Conservation (phyloP, 2,113 vertebrate genomes). For the Ancistrus triradiatus region DNA sequence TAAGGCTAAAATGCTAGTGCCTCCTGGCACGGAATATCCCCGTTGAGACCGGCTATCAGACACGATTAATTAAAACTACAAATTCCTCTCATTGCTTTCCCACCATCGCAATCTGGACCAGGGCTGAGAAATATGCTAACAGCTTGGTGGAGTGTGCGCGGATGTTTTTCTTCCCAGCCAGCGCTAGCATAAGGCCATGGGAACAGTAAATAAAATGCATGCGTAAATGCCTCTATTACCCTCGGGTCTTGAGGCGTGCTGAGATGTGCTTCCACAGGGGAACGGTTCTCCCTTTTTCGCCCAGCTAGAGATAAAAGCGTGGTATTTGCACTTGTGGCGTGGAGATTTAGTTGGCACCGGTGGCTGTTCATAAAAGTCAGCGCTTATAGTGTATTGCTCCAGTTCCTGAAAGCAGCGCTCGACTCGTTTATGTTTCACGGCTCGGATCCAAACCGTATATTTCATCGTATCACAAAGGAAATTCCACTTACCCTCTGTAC, state of each 20-base stretch:
- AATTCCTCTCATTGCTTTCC: conserved; percentile 50
- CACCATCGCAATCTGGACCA: conserved; percentile 42
- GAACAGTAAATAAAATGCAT: conserved; percentile 69
- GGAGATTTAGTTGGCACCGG: conserved; percentile 7
- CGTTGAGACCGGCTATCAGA: too few relatives aligned
- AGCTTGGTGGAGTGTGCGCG: conserved; percentile 49
- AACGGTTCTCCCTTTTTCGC: conserved; percentile 52
- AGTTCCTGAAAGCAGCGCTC: not conserved
- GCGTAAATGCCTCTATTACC: conserved; percentile 51
- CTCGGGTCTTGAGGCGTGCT: conserved; percentile 39
- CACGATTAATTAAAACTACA: conserved; percentile 52
- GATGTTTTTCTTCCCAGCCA: conserved; percentile 40
- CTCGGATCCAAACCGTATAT: conserved; percentile 28
- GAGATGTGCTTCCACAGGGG: conserved; percentile 52
- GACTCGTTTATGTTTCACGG: conserved; percentile 20
- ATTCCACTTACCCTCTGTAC: conserved; percentile 14
- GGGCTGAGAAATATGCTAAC: conserved; percentile 58
- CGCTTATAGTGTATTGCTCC: not conserved
- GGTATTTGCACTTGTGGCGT: conserved; percentile 44
- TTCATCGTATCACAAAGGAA: conserved; percentile 21
- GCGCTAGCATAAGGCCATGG: conserved; percentile 59
- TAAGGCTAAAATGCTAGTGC: too few relatives aligned
- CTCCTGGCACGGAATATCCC: too few relatives aligned
- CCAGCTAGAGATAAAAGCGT: conserved; percentile 46
- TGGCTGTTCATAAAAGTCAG: conserved; percentile 3